Evolutionary conservation across 2,797 vertebrate species (phyloP).

Genomic region (Champsocephalus gunnari): DNA sequence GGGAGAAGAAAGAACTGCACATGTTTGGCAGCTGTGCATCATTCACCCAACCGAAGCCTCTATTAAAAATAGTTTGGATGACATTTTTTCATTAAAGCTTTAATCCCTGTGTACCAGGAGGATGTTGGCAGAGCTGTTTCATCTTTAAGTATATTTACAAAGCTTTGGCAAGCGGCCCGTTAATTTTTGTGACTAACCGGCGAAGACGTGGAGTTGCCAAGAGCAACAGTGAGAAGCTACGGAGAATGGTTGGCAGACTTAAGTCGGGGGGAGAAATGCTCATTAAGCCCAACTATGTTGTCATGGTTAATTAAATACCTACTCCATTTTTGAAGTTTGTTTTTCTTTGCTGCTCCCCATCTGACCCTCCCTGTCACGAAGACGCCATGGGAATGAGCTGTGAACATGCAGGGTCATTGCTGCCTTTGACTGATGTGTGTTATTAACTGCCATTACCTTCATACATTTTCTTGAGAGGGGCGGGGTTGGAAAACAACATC

Average conservation of each 20-base stretch:
- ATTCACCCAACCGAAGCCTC: slow-evolving; percentile 48
- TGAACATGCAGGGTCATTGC: slow-evolving; percentile 34
- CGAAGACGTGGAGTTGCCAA: slow-evolving; percentile 69
- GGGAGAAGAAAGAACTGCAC: slow-evolving; percentile 34
- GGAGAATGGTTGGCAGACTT: slow-evolving; percentile 59
- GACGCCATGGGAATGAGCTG: slow-evolving; percentile 47
- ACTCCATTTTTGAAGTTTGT: slow-evolving; percentile 65
- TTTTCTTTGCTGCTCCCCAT: slow-evolving; percentile 48
- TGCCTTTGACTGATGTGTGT: slow-evolving; percentile 56
- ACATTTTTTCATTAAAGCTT: slow-evolving; percentile 65
- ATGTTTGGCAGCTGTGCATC: slow-evolving; percentile 62
- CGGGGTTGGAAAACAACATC: not conserved
- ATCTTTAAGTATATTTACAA: slow-evolving; percentile 69
- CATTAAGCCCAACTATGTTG: slow-evolving; percentile 64
- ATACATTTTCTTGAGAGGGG: slow-evolving; percentile 37
- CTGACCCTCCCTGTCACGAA: slow-evolving; percentile 54
- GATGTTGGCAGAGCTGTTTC: slow-evolving; percentile 59
- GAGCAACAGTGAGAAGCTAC: slow-evolving; percentile 68
- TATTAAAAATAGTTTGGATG: slow-evolving; percentile 64
- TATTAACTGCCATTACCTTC: slow-evolving; percentile 61
- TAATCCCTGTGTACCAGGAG: slow-evolving; percentile 46
- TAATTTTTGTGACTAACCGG: slow-evolving; percentile 74
- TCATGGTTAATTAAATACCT: slow-evolving; percentile 76
- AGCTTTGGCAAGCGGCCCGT: slow-evolving; percentile 59
- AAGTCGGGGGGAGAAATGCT: slow-evolving; percentile 59